Conservation (phyloP, 2,888 invertebrate species). For the Drosophila niveifrons region DNA sequence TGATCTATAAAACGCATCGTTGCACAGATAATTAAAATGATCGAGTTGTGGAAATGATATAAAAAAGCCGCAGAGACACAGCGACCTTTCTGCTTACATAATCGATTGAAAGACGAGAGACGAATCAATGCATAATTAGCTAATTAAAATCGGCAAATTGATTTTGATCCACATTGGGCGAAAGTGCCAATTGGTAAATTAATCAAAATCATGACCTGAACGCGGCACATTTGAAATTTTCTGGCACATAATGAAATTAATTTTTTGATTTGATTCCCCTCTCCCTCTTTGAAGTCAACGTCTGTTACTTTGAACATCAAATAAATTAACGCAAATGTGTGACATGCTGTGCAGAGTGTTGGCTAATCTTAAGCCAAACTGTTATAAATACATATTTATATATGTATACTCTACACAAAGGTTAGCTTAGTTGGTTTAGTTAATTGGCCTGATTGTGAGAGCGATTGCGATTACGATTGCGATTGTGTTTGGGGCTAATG, state of each 20-base stretch:
- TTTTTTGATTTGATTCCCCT: background rate
- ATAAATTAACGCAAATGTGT: constrained; percentile 60
- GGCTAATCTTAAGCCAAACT: constrained; percentile 35
- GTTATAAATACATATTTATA: constrained; percentile 17
- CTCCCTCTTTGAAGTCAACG: no score
- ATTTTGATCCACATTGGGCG: constrained; percentile 49
- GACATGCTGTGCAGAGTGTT: constrained; percentile 61
- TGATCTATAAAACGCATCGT: constrained; percentile 42
- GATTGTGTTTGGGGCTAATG: background rate
- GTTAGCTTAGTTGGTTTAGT: background rate
- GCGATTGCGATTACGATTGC: background rate
- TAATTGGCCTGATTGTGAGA: background rate
- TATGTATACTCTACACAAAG: constrained; percentile 22
- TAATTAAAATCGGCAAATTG: constrained; percentile 52
- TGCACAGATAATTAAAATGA: constrained; percentile 7
- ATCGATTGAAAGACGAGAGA: constrained; percentile 3
- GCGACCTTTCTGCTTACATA: constrained; percentile 42
- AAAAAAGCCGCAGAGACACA: constrained; percentile 1
- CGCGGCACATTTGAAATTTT: constrained; percentile 64
- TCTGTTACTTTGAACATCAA: constrained; percentile 21
- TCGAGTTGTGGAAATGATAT: constrained; percentile 7
- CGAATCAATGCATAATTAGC: constrained; percentile 47
- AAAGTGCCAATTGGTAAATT: constrained; percentile 63
- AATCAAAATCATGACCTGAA: constrained; percentile 63
- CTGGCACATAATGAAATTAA: constrained; percentile 37